Percentiles rank a stretch among this genome's conserved stretches.
These are phyloP conservation scores for Cuculus canorus DNA, from an alignment of 2,797 vertebrate genomes.

Conservation along the genomic window DNA sequence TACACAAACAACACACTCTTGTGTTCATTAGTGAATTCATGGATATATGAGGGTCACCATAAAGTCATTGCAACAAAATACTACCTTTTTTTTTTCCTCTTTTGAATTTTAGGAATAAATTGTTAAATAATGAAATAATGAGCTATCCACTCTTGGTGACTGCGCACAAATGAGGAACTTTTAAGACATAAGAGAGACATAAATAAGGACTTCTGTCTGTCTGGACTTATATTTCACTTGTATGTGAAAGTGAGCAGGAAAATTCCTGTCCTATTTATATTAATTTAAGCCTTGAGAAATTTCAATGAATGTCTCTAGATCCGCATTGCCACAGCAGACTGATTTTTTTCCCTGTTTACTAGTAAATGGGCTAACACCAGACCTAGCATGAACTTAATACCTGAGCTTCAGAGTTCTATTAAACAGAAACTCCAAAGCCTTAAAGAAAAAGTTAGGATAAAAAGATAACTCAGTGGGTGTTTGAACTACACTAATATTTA, in stretches of 20 bases:
- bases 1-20: neutral
- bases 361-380: neutral
- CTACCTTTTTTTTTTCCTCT: neutral
- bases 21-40: neutral
- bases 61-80: neutral
- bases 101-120: neutral
- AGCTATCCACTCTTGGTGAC: neutral
- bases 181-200: neutral
- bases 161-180: neutral
- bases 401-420: neutral
- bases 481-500: neutral
- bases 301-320: neutral
- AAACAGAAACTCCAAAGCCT: neutral
- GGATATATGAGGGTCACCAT: neutral
- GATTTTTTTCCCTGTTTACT: neutral
- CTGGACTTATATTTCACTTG: neutral
- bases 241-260: neutral
- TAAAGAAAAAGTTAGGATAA: neutral
- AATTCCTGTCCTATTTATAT: neutral
- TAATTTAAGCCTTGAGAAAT: neutral
- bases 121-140: neutral
- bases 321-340: neutral
- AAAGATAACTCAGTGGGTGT: neutral
- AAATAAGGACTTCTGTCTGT: neutral
- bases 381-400: neutral